Conservation (phyloP, 2,113 vertebrate species). For the Bubo blakistoni region DNA sequence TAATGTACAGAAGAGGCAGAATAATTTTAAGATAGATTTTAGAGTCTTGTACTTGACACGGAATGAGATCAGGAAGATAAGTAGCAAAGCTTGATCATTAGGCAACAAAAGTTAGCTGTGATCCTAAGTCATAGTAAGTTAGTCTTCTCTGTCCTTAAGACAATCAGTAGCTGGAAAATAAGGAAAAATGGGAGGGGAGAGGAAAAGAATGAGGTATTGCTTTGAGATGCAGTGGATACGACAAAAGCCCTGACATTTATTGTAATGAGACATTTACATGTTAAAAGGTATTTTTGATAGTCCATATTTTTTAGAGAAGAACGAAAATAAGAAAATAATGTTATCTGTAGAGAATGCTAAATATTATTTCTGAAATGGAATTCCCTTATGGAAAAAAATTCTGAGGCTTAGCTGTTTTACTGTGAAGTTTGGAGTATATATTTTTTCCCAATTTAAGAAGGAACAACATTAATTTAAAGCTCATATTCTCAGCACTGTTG, state of each 20-base stretch:
- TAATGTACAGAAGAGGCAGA: neutral
- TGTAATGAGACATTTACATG: neutral
- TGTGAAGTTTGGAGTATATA: rapidly evolving
- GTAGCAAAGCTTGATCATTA: neutral
- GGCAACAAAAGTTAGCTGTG: neutral
- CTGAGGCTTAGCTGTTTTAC: neutral
- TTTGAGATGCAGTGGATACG: neutral
- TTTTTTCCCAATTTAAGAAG: neutral
- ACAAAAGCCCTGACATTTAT: neutral
- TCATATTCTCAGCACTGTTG: neutral
- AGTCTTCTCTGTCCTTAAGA: neutral
- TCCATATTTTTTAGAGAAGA: neutral
- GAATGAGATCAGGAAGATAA: neutral
- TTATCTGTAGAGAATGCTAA: neutral
- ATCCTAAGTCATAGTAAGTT: neutral
- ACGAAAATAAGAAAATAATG: neutral
- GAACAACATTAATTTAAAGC: neutral
- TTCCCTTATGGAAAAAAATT: neutral
- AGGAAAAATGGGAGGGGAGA: neutral
- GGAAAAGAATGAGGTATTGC: neutral
- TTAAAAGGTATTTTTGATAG: neutral
- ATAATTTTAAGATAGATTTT: neutral
- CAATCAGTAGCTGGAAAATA: neutral
- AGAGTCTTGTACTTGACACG: neutral
- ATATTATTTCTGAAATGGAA: neutral